A percentile compares a stretch with the other conserved stretches of the same genome.
phyloP scores from a whole-genome alignment of 2,113 vertebrate species.

The Sigmodon hispidus region DNA sequence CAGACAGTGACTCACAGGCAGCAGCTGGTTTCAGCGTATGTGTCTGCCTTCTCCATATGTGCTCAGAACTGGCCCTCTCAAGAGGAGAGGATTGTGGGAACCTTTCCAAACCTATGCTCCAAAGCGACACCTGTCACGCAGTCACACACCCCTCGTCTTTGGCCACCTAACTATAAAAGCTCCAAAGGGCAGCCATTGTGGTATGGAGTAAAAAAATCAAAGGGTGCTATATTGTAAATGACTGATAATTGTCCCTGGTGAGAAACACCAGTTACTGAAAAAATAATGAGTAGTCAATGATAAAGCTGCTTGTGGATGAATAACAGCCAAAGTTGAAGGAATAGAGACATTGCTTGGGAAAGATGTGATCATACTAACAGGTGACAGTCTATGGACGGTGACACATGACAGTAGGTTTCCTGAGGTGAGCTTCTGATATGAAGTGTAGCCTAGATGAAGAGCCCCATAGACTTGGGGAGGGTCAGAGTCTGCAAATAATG shows the following conservation, averaged over 20 bases:
- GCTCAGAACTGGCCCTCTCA: neutral
- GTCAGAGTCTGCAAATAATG: neutral
- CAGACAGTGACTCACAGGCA: neutral
- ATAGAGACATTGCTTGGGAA: neutral
- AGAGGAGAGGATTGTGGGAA: neutral
- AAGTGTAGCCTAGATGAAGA: neutral
- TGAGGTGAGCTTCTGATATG: neutral
- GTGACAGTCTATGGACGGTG: neutral
- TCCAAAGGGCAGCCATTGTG: neutral
- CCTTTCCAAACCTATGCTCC: neutral
- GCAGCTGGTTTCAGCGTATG: neutral
- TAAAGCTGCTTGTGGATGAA: neutral
- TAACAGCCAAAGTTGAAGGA: neutral
- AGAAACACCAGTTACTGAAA: slow-evolving; percentile 7
- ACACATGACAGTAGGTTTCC: neutral
- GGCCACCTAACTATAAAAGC: neutral
- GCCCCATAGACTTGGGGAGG: neutral
- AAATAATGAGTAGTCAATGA: neutral
- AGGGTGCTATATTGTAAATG: neutral
- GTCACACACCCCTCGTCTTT: neutral
- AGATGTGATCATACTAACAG: neutral
- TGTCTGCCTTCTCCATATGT: neutral
- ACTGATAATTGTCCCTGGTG: neutral
- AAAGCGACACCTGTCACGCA: neutral
- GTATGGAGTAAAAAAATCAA: neutral